These are phyloP conservation scores for Heteractis magnifica DNA, from an alignment of 92 coral and sea anemone species.

Conservation along the genomic window DNA sequence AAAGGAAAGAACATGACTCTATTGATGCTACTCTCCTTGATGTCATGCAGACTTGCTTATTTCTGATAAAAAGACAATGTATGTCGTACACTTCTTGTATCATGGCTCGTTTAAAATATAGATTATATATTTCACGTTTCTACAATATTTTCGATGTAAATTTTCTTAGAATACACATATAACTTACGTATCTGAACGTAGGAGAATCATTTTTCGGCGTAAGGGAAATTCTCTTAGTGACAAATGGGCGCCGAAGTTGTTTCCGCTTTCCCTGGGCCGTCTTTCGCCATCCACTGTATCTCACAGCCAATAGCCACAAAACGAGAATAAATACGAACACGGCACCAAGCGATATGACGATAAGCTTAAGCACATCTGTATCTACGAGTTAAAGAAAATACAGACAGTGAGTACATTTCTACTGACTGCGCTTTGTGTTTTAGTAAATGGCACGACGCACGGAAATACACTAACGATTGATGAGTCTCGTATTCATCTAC, in stretches of 20 bases:
- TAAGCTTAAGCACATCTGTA: slow-evolving; percentile 32
- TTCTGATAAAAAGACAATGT: no score
- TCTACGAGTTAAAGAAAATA: neutral
- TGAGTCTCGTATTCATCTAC: neutral
- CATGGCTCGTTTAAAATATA: neutral
- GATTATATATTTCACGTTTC: neutral
- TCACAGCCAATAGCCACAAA: slow-evolving; percentile 9
- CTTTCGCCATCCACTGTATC: slow-evolving; percentile 16
- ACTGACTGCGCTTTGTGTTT: neutral
- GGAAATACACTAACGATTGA: neutral
- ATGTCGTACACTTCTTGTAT: no score
- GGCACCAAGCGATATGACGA: slow-evolving; percentile 8
- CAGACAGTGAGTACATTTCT: neutral
- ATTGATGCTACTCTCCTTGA: neutral
- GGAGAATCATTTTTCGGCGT: slow-evolving; percentile 29
- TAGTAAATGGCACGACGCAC: neutral
- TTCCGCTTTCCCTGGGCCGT: slow-evolving; percentile 18
- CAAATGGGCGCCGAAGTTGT: slow-evolving; percentile 41
- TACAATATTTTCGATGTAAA: neutral
- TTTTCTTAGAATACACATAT: neutral
- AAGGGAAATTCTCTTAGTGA: slow-evolving; percentile 22
- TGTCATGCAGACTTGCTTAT: neutral
- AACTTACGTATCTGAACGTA: slow-evolving; percentile 26
- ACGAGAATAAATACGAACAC: slow-evolving; percentile 21
- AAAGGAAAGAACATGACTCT: no score